Percentiles rank a stretch among this genome's conserved stretches.
These are phyloP conservation scores for Rhincodon typus DNA, from an alignment of 2,797 vertebrate genomes.

Conservation along the genomic window DNA sequence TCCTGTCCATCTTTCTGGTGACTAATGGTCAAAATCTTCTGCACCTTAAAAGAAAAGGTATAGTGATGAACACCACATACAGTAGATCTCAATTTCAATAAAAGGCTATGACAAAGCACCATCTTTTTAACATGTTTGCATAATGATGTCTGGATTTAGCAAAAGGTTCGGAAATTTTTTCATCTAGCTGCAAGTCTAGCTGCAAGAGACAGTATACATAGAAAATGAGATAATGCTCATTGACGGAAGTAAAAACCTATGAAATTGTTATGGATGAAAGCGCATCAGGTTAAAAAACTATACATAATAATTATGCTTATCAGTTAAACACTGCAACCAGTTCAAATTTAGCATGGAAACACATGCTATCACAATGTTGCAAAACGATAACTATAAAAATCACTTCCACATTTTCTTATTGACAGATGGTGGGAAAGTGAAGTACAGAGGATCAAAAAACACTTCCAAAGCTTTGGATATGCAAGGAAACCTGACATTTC, in stretches of 20 bases:
- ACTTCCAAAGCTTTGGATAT: neutral
- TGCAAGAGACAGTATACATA: neutral
- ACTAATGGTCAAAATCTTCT: constrained; percentile 70
- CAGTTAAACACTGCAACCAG: neutral
- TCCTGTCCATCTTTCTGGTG: constrained; percentile 89
- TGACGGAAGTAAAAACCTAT: neutral
- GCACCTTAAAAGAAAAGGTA: constrained; percentile 62
- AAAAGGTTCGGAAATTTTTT: neutral
- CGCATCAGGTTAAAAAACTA: neutral
- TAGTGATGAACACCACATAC: neutral
- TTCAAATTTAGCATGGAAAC: neutral
- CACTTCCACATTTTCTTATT: neutral
- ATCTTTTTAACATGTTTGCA: neutral
- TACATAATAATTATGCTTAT: neutral
- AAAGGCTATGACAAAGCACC: neutral
- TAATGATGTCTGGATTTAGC: neutral
- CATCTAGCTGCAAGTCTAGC: too few species aligned
- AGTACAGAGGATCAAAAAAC: neutral
- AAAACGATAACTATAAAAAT: neutral
- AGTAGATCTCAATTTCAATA: neutral
- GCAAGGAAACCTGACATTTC: neutral
- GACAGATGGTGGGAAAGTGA: neutral
- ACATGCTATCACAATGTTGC: neutral
- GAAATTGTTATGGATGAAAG: neutral
- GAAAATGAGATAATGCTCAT: neutral